Conservation (phyloP, 1,140 invertebrate species). For the Oncopodura yosiiana region DNA sequence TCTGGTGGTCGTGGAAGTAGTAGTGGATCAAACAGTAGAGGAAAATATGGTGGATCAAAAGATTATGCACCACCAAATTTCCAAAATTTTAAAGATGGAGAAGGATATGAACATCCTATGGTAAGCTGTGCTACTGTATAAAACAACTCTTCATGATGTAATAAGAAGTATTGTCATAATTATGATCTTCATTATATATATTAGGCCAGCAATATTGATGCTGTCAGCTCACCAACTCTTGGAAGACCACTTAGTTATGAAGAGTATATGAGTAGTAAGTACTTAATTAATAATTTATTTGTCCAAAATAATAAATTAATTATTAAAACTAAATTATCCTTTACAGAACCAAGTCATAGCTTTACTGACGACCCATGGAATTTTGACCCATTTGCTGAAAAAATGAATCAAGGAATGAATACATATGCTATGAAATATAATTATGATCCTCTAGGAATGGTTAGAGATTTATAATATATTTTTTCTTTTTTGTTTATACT, state of each 20-base stretch:
- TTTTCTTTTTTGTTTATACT: not conserved
- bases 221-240: constrained; percentile 28
- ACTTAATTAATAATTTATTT: too few relatives aligned
- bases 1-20: too few relatives aligned
- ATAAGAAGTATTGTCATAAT: too few relatives aligned
- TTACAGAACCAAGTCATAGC: too few relatives aligned
- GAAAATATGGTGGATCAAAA: too few relatives aligned
- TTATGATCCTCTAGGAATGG: constrained; percentile 33
- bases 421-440: constrained; percentile 33
- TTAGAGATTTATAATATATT: not conserved
- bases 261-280: constrained; percentile 35
- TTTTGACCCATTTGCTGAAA: constrained; percentile 25
- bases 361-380: constrained; percentile 34
- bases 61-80: too few relatives aligned
- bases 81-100: not conserved
- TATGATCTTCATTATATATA: too few relatives aligned
- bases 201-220: constrained; percentile 20
- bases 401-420: constrained; percentile 28
- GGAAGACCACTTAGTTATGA: constrained; percentile 31
- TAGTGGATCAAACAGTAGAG: too few relatives aligned
- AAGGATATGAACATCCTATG: constrained; percentile 29
- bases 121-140: too few relatives aligned
- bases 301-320: too few relatives aligned
- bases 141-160: too few relatives aligned
- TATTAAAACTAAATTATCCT: too few relatives aligned